phyloP scores from a whole-genome alignment of 2,888 invertebrate genomes.

The Didymodactylos carnosus region DNA sequence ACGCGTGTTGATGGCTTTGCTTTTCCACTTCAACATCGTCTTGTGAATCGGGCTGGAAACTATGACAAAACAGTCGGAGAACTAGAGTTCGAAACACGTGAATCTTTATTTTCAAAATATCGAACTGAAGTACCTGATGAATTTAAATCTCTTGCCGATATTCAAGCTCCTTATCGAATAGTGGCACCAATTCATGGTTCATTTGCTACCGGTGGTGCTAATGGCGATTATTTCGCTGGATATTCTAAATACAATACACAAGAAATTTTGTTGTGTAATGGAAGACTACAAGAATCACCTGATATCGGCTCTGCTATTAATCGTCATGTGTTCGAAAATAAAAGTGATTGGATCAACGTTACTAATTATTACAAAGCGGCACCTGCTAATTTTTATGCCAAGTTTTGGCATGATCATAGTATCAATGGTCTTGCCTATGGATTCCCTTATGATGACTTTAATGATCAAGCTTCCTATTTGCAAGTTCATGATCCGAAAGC shows the following conservation, averaged over 20 bases:
- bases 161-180: background rate
- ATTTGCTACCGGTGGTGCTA: background rate
- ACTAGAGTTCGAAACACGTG: background rate
- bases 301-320: background rate
- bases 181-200: background rate
- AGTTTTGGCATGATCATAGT: background rate
- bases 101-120: background rate
- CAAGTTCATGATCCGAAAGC: background rate
- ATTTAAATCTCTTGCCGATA: background rate
- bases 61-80: background rate
- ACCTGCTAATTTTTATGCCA: background rate
- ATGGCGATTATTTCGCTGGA: background rate
- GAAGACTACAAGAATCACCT: background rate
- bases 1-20: background rate
- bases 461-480: background rate
- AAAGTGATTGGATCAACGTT: background rate
- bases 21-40: background rate
- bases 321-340: background rate
- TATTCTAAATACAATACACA: background rate
- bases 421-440: background rate
- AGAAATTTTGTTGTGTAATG: background rate
- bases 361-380: background rate
- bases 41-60: background rate
- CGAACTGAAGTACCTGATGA: background rate
- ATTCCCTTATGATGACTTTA: background rate